Evolutionary conservation across 1,140 invertebrate genomes (phyloP).

Genomic region (Drosophila serrata): DNA sequence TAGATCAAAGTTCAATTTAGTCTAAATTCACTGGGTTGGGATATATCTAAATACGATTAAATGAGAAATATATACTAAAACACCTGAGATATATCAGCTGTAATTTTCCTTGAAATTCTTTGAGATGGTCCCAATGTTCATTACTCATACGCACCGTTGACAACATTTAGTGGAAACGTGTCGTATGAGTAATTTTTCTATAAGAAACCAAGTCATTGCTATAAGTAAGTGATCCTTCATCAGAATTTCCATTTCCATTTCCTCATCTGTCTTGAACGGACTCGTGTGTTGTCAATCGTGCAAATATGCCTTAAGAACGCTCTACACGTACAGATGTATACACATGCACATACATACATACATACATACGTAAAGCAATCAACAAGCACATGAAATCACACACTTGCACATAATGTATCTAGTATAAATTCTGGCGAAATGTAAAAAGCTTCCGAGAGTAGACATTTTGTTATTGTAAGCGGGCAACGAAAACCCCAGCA

Average conservation of each 20-base stretch:
- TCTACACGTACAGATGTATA: conserved; percentile 15
- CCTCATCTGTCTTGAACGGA: conserved; percentile 18
- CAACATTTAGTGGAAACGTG: not conserved
- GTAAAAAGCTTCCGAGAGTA: conserved; percentile 67
- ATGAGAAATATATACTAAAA: not conserved
- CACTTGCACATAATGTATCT: conserved; percentile 41
- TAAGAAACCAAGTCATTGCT: not conserved
- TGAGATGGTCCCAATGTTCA: not conserved
- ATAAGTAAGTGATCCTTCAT: conserved; percentile 13
- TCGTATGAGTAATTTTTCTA: conserved; percentile 28
- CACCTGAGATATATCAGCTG: not conserved
- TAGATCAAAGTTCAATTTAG: not conserved
- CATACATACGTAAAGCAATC: conserved; percentile 14
- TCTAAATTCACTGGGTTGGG: too few relatives aligned
- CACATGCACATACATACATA: conserved; percentile 2
- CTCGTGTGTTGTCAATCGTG: conserved; percentile 39
- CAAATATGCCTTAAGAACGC: conserved; percentile 52
- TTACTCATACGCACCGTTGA: conserved; percentile 35
- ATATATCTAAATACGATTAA: not conserved
- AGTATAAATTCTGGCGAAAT: conserved; percentile 79
- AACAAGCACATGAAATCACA: conserved; percentile 41
- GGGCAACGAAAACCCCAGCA: conserved; percentile 48
- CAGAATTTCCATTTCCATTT: conserved; percentile 29
- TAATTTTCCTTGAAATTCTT: too few relatives aligned
- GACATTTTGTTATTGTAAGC: conserved; percentile 67